Conservation (phyloP, 1,140 invertebrate species). For the Pinna nobilis region DNA sequence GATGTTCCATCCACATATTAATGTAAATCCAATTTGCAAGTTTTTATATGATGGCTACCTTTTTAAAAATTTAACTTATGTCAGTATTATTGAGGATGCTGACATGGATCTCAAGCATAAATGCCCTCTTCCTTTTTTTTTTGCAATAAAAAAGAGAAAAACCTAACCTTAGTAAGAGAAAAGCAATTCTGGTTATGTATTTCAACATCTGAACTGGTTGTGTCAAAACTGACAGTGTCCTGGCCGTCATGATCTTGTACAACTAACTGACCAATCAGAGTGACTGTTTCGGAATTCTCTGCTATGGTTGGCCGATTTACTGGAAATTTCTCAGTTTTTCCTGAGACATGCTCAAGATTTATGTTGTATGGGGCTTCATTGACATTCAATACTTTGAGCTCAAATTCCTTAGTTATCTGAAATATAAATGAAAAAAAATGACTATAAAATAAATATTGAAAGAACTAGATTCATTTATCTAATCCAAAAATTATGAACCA, state of each 20-base stretch:
- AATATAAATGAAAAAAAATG: slow-evolving; percentile 1
- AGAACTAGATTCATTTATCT: too few species aligned
- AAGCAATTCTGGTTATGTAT: slow-evolving; percentile 41
- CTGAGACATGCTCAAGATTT: slow-evolving; percentile 23
- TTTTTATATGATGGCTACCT: not conserved
- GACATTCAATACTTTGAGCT: slow-evolving; percentile 41
- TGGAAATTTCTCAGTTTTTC: slow-evolving; percentile 29
- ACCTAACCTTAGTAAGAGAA: slow-evolving; percentile 43
- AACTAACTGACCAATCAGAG: slow-evolving; percentile 51
- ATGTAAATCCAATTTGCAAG: slow-evolving; percentile 2
- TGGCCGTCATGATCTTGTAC: slow-evolving; percentile 47
- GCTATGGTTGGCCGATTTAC: slow-evolving; percentile 46
- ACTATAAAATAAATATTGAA: not conserved
- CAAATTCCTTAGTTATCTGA: slow-evolving; percentile 38
- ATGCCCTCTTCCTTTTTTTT: too few species aligned
- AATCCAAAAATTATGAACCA: too few species aligned
- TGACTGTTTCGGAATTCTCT: slow-evolving; percentile 41
- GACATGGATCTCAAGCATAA: too few species aligned
- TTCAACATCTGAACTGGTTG: slow-evolving; percentile 30
- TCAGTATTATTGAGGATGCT: too few species aligned
- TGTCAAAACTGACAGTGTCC: slow-evolving; percentile 45
- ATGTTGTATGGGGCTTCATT: slow-evolving; percentile 46
- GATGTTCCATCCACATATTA: too few species aligned
- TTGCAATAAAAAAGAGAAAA: not conserved
- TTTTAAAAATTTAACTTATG: not conserved